Percentiles rank a stretch among this genome's conserved stretches.
Conservation (phyloP, 2,888 invertebrate genomes). For the Eupithecia exiguata region DNA sequence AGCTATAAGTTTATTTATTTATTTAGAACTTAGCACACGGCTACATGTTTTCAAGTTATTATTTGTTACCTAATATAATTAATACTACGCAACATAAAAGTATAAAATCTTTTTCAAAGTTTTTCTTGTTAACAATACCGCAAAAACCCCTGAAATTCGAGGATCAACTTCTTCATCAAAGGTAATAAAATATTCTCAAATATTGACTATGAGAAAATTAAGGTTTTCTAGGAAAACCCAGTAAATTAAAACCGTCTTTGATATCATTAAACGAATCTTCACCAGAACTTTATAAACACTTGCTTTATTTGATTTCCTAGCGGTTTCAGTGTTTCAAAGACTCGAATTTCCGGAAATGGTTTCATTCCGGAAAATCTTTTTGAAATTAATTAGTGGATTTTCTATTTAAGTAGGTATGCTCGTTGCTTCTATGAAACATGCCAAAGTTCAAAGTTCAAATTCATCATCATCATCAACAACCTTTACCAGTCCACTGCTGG, state of each 20-base stretch:
- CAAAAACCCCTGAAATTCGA: background rate
- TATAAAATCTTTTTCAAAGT: background rate
- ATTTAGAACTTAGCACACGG: too few relatives aligned
- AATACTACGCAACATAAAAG: background rate
- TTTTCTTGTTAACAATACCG: background rate
- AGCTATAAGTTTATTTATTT: too few relatives aligned
- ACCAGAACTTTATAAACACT: constrained; percentile 16
- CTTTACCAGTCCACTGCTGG: background rate
- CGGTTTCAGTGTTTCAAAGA: background rate
- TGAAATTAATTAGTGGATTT: background rate
- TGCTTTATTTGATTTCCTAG: constrained; percentile 5
- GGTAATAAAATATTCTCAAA: constrained; percentile 3
- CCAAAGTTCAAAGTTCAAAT: too few relatives aligned
- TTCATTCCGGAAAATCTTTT: background rate
- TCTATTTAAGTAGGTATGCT: background rate
- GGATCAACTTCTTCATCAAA: background rate
- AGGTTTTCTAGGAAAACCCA: background rate
- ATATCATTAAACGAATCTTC: constrained; percentile 15
- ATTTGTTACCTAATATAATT: too few relatives aligned
- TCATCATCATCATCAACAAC: too few relatives aligned
- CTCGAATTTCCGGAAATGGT: background rate
- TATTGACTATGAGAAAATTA: constrained; percentile 1
- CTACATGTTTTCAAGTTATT: too few relatives aligned
- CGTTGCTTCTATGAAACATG: background rate
- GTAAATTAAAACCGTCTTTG: background rate